Conservation (phyloP, 2,888 invertebrate species). For the Oxystoma pomonae region DNA sequence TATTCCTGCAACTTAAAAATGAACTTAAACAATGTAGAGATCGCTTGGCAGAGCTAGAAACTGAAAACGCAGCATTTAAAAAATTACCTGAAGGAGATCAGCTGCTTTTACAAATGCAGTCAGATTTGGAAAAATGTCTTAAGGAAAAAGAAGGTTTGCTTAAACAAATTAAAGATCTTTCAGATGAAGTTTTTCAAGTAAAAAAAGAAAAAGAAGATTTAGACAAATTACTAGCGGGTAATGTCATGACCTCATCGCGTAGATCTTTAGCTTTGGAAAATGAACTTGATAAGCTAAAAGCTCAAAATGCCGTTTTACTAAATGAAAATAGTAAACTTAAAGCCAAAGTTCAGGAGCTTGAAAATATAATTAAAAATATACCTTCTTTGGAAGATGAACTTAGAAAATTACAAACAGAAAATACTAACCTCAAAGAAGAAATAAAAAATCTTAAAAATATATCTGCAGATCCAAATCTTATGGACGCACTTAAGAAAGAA, state of each 20-base stretch:
- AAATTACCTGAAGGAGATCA: conserved; percentile 3
- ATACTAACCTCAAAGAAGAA: conserved; percentile 11
- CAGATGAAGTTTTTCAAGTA: conserved; percentile 15
- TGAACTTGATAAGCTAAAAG: conserved; percentile 20
- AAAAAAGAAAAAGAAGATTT: conserved; percentile 31
- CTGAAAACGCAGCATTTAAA: conserved; percentile 3
- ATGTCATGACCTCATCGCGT: conserved; percentile 24
- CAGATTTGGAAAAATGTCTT: conserved; percentile 17
- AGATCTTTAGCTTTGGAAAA: conserved; percentile 28
- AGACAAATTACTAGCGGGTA: conserved; percentile 29
- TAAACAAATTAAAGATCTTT: conserved; percentile 6
- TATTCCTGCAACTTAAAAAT: background rate
- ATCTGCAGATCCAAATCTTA: conserved; percentile 16
- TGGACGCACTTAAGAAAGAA: conserved; percentile 31
- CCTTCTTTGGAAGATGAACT: conserved; percentile 20
- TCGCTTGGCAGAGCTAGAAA: conserved; percentile 6
- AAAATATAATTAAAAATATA: conserved; percentile 16
- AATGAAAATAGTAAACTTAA: conserved; percentile 21
- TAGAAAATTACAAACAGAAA: conserved; percentile 20
- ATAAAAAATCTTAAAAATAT: conserved; percentile 10
- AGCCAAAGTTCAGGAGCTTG: conserved; percentile 7
- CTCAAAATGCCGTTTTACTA: conserved; percentile 2
- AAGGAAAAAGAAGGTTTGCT: conserved; percentile 16
- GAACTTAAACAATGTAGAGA: conserved; percentile 10
- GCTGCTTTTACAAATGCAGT: background rate